Evolutionary conservation across 2,113 vertebrate species (phyloP).

Genomic region (Danio rerio): DNA sequence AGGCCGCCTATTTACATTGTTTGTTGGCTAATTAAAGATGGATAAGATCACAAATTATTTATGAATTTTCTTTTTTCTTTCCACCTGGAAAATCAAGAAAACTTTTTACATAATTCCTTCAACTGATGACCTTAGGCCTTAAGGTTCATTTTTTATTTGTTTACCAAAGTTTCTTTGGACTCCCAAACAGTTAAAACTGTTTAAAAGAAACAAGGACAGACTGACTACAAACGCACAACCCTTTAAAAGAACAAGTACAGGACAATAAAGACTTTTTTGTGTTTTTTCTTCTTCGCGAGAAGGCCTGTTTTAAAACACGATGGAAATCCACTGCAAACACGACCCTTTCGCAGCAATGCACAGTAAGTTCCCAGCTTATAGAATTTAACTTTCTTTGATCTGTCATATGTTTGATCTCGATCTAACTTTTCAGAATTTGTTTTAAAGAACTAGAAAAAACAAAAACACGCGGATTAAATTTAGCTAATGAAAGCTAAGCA

Average conservation of each 20-base stretch:
- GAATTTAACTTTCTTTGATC: not conserved
- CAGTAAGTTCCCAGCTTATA: constrained; percentile 83
- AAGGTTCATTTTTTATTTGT: not conserved
- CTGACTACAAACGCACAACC: not conserved
- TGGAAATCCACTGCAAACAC: constrained; percentile 99
- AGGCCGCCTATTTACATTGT: not conserved
- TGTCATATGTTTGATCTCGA: not conserved
- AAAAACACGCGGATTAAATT: not conserved
- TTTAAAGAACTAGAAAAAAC: not conserved
- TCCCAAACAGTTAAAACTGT: not conserved
- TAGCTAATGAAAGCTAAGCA: not conserved
- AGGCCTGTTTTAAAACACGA: constrained; percentile 67
- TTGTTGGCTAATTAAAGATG: not conserved
- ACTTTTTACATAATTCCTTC: not conserved
- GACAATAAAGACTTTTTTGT: constrained; percentile 58
- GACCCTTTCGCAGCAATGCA: constrained; percentile 99
- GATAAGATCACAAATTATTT: not conserved
- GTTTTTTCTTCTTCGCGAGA: not conserved
- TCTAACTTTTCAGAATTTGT: not conserved
- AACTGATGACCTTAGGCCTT: not conserved
- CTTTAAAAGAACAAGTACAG: not conserved
- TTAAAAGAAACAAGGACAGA: not conserved
- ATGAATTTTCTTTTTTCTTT: not conserved
- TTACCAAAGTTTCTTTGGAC: constrained; percentile 29
- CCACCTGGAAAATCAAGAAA: not conserved